Evolutionary conservation across 2,888 invertebrate genomes (phyloP), one percentile per base, ranked within the genome.

Genomic region (Resseliella maxima): DNA sequence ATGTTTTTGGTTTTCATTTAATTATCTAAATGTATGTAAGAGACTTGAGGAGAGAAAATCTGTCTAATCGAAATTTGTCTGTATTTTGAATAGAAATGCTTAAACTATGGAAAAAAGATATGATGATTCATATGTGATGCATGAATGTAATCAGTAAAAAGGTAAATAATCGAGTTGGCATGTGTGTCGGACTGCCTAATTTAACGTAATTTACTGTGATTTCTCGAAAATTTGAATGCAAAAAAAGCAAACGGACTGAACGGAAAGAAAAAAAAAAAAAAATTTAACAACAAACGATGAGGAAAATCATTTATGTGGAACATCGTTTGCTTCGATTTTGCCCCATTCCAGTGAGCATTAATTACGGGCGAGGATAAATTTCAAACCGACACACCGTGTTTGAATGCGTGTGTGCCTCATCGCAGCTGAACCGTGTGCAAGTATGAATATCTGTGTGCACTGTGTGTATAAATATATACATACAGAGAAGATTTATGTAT

Each of bases 271-370:
- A n/a, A n/a, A n/a, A n/a, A n/a, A n/a, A n/a, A n/a, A n/a, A n/a
- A n/a, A n/a, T n/a, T n/a, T n/a, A n/a, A n/a, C 31, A 72, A 72
- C 6, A 5, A 35, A 59, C 21, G 59, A 12, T 8, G 46, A 50
- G 46, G 72, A 72, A 72, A 72, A 72, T 72, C 72, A 72, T 72
- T 72, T 72, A 72, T 72, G 72, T 72, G 72, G 72, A 72, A 72
- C 72, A 72, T 72, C 72, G 31, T 72, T 72, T 72, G 35, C 72
- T 72, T 72, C 72, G 72, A 72, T 72, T 72, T 31, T 35, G 15
- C 10, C 72, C 72, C 72, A 31, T 72, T 31, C 72, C 31, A 72
- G 15, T 72, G 72, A 31, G 72, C 31, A 72, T 72, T 27, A 31
- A 31, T 72, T 59, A 59, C 59, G 59, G 24, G 59, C 59, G 59